Percentiles rank a stretch among this genome's conserved stretches.
These are phyloP conservation scores for Pseudorhiza aurosa DNA, from an alignment of 30 jellyfish, hydroid and myxozoan species.

Conservation along the genomic window DNA sequence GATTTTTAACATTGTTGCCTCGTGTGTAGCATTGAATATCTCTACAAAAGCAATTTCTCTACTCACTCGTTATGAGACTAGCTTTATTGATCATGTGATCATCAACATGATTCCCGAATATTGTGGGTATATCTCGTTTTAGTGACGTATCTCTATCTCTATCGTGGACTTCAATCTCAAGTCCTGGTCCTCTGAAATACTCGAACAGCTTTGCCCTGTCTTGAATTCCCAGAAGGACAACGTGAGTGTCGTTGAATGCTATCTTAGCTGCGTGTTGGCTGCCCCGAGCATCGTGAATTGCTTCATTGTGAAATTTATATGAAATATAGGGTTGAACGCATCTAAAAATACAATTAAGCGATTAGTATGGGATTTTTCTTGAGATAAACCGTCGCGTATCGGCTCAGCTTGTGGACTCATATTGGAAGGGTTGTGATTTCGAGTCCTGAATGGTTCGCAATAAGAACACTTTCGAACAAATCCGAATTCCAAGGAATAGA, in stretches of 20 bases:
- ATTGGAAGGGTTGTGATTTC: too few species aligned
- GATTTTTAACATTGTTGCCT: too few species aligned
- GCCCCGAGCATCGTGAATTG: constrained; percentile 66
- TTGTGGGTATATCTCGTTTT: constrained; percentile 39
- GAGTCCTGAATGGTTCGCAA: too few species aligned
- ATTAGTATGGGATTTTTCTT: too few species aligned
- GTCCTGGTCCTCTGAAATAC: constrained; percentile 86
- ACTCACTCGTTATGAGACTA: constrained; percentile 44
- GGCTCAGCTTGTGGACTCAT: too few species aligned
- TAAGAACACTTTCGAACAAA: too few species aligned
- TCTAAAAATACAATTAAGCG: too few species aligned
- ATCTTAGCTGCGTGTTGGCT: constrained; percentile 63
- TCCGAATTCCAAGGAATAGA: too few species aligned
- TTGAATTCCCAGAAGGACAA: constrained; percentile 77
- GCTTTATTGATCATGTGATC: constrained; percentile 73
- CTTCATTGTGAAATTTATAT: constrained; percentile 67
- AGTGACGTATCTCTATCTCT: constrained; percentile 69
- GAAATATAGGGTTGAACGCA: constrained; percentile 81
- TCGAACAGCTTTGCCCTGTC: constrained; percentile 79
- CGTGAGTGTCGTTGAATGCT: constrained; percentile 76
- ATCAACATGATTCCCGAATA: constrained; percentile 74
- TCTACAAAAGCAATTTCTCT: neutral
- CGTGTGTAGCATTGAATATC: too few species aligned
- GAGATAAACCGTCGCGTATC: too few species aligned
- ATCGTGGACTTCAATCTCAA: constrained; percentile 90